Evolutionary conservation across 2,888 invertebrate species (phyloP).

Genomic region (Tetrapedia diversipes): DNA sequence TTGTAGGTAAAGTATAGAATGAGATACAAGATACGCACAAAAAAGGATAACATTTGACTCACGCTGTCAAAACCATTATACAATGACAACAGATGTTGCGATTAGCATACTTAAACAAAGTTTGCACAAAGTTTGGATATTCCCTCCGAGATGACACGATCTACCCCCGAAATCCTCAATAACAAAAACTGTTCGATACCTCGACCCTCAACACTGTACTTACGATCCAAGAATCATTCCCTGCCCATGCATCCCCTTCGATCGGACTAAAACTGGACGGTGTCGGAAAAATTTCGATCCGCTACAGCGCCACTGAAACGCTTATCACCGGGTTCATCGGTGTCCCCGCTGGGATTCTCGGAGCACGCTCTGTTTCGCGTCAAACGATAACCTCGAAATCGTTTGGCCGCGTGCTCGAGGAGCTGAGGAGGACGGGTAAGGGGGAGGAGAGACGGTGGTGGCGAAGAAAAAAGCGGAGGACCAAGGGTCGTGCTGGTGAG

Average conservation of each 20-base stretch:
- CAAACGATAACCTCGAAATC: slow-evolving; percentile 61
- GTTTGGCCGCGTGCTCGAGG: slow-evolving; percentile 43
- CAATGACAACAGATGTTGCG: too few species aligned
- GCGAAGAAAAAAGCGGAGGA: not conserved
- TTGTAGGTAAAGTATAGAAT: too few species aligned
- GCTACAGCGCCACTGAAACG: slow-evolving; percentile 3
- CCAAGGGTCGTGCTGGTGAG: slow-evolving; percentile 2
- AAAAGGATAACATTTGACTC: too few species aligned
- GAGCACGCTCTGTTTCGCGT: slow-evolving; percentile 53
- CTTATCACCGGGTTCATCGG: slow-evolving; percentile 34
- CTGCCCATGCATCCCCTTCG: not conserved
- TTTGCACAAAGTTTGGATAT: too few species aligned
- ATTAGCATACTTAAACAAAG: too few species aligned
- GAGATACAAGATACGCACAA: too few species aligned
- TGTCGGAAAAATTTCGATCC: slow-evolving; percentile 5
- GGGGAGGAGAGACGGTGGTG: not conserved
- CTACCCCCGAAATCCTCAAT: too few species aligned
- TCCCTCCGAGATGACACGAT: too few species aligned
- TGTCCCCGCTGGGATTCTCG: slow-evolving; percentile 18
- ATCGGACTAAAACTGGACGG: not conserved
- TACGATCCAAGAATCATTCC: too few species aligned
- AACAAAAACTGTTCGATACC: too few species aligned
- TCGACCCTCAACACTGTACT: too few species aligned
- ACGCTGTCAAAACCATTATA: too few species aligned
- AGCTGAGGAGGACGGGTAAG: slow-evolving; percentile 3